Base-by-base conservation (phyloP, 2,888 invertebrate species). In the Macropis europaea region DNA sequence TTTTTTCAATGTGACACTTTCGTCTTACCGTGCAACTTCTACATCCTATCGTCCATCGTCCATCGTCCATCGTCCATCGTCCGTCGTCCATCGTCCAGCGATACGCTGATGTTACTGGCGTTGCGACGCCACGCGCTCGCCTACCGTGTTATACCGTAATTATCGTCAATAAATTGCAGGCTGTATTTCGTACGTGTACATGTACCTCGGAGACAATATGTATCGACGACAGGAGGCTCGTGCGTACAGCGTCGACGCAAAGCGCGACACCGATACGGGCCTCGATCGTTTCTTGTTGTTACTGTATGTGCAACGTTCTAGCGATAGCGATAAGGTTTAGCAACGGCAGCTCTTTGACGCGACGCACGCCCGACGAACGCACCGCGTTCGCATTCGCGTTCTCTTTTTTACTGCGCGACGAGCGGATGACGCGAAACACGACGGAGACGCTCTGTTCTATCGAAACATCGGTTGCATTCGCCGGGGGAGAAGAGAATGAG, bases 1-100 rank as follows among this genome's bases (percentile, higher is more conserved):
- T 87, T 87, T 87, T 87, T 87, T 86, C 87, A 87, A 86, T 84
- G 86, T 86, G 79, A 84, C 82, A 80, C 77, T 75, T 75, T 81
- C 73, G 80, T 81, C 78, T 74, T 60, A 63, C 36, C 66, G 54
- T 66, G 59, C 38, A 57, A 48, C 59, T 57, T 63, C 47, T 57
- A 40, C 48, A 32, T 42, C 48, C 47, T 48, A 48, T 48, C 64
- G 64, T 66, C 9, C 40, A 36, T 43, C 22, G 42, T 26, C 11
- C 57, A 57, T 48, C 42, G 40, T 57, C 28, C 32, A n/a, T 43
- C 22, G 42, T 26, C 11, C 57, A 57, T 48, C 42, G 40, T 57
- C 28, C 32, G 34, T 63, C 56, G 72, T 50, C 52, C 67, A 75
- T 60, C 68, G 43, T 60, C 68, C 75, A 77, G 54, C 47, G 59